These are phyloP conservation scores for Tinea trinotella DNA, from an alignment of 2,888 invertebrate genomes.

Conservation along the genomic window DNA sequence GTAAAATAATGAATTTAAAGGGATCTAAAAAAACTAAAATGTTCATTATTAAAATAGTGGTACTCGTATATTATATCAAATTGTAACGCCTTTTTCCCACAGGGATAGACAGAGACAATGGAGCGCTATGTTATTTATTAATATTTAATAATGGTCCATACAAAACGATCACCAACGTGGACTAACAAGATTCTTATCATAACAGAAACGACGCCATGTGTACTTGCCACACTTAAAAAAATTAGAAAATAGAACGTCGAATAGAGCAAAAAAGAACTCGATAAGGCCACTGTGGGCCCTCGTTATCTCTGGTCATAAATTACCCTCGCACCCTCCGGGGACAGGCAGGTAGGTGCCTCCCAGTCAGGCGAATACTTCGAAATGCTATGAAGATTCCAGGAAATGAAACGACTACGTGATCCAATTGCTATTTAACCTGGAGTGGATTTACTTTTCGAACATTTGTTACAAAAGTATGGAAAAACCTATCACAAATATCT, in stretches of 20 bases:
- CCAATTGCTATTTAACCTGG: slow-evolving; percentile 68
- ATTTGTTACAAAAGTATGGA: background rate
- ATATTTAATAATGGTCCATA: background rate
- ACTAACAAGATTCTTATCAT: slow-evolving; percentile 11
- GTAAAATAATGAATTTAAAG: too few species aligned
- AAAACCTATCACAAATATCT: background rate
- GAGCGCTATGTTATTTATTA: too few species aligned
- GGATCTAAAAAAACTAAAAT: too few species aligned
- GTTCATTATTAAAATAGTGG: too few species aligned
- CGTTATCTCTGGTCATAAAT: slow-evolving; percentile 69
- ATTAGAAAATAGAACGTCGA: slow-evolving; percentile 11
- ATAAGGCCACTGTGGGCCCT: slow-evolving; percentile 66
- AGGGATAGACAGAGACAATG: too few species aligned
- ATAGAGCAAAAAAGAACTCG: slow-evolving; percentile 53
- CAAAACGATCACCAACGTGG: background rate
- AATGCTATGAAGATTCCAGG: slow-evolving; percentile 53
- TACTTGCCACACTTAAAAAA: slow-evolving; percentile 14
- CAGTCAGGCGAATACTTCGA: slow-evolving; percentile 38
- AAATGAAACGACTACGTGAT: slow-evolving; percentile 70
- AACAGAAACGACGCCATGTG: slow-evolving; percentile 1
- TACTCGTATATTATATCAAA: too few species aligned
- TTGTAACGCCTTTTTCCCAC: too few species aligned
- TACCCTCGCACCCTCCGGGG: slow-evolving; percentile 60
- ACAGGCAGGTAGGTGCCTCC: slow-evolving; percentile 50
- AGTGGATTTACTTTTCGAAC: slow-evolving; percentile 23